Base-by-base conservation (phyloP, 2,888 invertebrate genomes). In the Ceramica pisi region DNA sequence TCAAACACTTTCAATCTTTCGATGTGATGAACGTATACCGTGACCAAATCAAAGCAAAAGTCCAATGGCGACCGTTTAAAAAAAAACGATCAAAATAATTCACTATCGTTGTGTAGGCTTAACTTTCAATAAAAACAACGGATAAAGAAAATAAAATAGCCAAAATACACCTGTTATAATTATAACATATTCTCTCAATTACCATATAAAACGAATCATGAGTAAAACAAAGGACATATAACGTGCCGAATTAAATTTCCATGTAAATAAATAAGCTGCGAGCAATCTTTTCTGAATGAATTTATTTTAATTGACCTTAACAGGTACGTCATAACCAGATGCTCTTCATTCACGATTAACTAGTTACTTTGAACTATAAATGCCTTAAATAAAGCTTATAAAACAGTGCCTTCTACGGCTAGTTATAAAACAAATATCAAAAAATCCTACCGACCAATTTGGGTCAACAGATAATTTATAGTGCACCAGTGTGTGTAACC, bases 151-250 rank as follows among this genome's bases (percentile, higher is more conserved):
- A 51, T 56, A 62, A 71, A 16, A 71, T 26, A 38, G 8, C 9
- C 44, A 26, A 14, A 70, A 51, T 23, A 71, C 14, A 71, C n/a
- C 35, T 31, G 31, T n/a, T 56, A 44, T 57, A 53, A 71, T 57
- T 72, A 53, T 46, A 63, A 48, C 35, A 48, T 59, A 63, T 57
- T 62, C 51, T 41, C 19, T 21, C 19, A 14, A 80, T 76, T 76
- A 67, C 26, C 80, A 76, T 76, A 79, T 67, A 76, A 74, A 76
- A 79, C 74, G 76, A 79, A 79, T 62, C 50, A 64, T 46, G 48
- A 35, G 51, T 62, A 35, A 66, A 76, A 79, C 67, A 79, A 67
- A 66, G 57, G 61, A 59, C 16, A 53, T 62, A 50, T 53, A n/a
- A n/a, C 14, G 67, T 38, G n/a, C 26, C 19, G 48, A 74, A 80